A percentile compares a stretch with the other conserved stretches of the same genome.
phyloP scores from a whole-genome alignment of 2,797 vertebrate species.

The Streptopelia turtur region DNA sequence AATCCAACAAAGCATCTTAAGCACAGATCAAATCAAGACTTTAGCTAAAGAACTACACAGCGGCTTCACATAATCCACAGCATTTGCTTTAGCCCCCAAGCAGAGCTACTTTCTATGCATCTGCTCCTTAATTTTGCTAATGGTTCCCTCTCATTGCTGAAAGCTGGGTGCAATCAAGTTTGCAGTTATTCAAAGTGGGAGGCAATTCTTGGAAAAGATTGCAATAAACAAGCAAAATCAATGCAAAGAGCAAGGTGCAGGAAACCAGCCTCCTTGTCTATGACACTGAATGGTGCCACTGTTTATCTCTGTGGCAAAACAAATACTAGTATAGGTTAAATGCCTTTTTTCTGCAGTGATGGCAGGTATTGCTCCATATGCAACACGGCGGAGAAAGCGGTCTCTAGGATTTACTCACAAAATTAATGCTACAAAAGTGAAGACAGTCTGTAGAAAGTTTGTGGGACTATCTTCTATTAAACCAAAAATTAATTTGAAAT shows the following conservation, averaged over 20 bases:
- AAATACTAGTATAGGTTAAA: accelerated
- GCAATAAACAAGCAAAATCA: background rate
- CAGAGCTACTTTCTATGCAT: background rate
- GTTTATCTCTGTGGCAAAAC: background rate
- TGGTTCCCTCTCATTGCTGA: background rate
- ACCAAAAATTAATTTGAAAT: background rate
- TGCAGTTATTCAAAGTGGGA: background rate
- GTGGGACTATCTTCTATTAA: background rate
- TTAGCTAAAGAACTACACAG: background rate
- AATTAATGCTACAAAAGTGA: background rate
- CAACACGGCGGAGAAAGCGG: background rate
- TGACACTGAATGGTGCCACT: accelerated
- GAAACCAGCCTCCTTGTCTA: background rate
- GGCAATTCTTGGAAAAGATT: background rate
- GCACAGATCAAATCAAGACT: background rate
- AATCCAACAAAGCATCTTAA: background rate
- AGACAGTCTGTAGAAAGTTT: background rate
- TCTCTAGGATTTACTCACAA: background rate
- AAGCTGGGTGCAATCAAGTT: background rate
- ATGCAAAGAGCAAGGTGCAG: background rate
- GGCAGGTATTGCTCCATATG: background rate
- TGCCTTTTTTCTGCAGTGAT: background rate
- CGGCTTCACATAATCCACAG: background rate
- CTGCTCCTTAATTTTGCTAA: background rate
- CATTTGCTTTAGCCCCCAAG: background rate